Base-by-base conservation (phyloP, 2,888 invertebrate species). In the Biston stratarius region DNA sequence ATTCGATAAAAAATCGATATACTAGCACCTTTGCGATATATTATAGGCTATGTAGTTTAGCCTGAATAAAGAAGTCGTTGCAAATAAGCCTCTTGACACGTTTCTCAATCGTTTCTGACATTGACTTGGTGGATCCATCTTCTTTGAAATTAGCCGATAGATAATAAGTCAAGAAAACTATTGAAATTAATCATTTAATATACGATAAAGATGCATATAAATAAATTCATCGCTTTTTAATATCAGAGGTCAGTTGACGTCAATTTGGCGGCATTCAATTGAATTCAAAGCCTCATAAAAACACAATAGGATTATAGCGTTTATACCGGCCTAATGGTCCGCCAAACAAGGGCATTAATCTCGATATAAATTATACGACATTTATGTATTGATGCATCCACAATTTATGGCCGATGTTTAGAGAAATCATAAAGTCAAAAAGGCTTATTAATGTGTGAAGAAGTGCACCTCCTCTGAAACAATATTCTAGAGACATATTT, bases 281-380 rank as follows among this genome's bases (percentile, higher is more conserved):
- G 80, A 81, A 83, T 81, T 86, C 83, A 87, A 86, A 86, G 85
- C 75, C 73, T 67, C 80, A 83, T 83, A 90, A 91, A 91, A 92
- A 88, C 80, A 93, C 92, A 93, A 93, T 92, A 85, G 92, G 80
- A 89, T 93, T 92, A 92, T 91, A 83, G 88, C 83, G 78, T 89
- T 93, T 92, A 92, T 90, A 83, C 89, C 83, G 84, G 83, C 88
- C 88, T 91, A 93, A 92, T 93, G 93, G 92, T 83, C 87, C 80
- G 71, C 87, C 87, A 82, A 92, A 93, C 93, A 93, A 91, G 92
- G 92, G 92, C 93, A 93, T 94, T 93, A 90, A 92, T 90, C 88
- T 89, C 88, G 78, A 91, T 90, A 92, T 92, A 91, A 89, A 92
- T 63, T 57, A 63, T 63, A 63, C 63, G 57, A 63, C 57, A 63